Evolutionary conservation across 2,113 vertebrate species (phyloP).

Genomic region (Raja brachyura): DNA sequence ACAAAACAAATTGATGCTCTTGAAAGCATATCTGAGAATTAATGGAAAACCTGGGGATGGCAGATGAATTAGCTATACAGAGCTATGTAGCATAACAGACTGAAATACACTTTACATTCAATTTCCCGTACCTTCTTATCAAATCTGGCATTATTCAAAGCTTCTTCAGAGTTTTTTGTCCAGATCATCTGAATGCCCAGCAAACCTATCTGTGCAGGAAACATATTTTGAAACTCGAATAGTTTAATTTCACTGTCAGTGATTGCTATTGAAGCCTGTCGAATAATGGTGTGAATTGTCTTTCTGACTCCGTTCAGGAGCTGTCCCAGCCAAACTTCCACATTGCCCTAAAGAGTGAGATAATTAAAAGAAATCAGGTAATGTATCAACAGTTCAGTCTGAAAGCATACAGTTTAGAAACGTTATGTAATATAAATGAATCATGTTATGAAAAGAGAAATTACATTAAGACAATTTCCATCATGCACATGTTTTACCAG

Average conservation of each 20-base stretch:
- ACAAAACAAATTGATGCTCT: too few relatives aligned
- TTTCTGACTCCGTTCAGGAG: constrained; percentile 61
- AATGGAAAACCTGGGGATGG: too few relatives aligned
- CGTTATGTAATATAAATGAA: not conserved
- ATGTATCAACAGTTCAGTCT: constrained; percentile 25
- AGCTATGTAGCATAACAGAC: not conserved
- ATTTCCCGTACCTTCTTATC: constrained; percentile 53
- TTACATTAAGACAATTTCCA: not conserved
- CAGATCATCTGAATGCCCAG: constrained; percentile 62
- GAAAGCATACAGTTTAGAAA: not conserved
- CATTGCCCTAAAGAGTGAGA: constrained; percentile 56
- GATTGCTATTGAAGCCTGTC: constrained; percentile 58
- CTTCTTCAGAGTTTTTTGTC: constrained; percentile 58
- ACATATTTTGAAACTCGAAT: constrained; percentile 64
- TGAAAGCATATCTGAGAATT: too few relatives aligned
- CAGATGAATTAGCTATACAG: too few relatives aligned
- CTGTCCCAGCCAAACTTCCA: constrained; percentile 68
- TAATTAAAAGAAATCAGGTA: not conserved
- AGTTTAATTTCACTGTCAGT: constrained; percentile 59
- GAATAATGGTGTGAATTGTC: constrained; percentile 66
- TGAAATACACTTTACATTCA: not conserved
- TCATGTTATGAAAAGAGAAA: not conserved
- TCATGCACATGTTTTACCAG: not conserved
- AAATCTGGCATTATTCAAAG: constrained; percentile 51
- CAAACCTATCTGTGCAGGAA: constrained; percentile 63